These are phyloP conservation scores for Trematocara macrostoma DNA, from an alignment of 2,113 vertebrate genomes.

Conservation along the genomic window DNA sequence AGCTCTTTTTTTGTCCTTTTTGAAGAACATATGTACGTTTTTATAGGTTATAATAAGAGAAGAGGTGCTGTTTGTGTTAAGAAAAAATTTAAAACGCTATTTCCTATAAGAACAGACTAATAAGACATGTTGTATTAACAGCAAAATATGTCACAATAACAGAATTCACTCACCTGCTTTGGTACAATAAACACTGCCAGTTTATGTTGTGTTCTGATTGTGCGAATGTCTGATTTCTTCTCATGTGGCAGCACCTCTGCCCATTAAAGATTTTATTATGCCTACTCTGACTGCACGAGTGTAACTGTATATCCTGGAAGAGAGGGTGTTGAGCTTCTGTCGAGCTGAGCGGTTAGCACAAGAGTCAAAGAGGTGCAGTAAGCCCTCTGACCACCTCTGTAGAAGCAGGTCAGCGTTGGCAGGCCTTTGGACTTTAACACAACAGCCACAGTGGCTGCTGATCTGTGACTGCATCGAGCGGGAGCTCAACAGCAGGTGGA, in stretches of 20 bases:
- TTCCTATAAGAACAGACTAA: neutral
- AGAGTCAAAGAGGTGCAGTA: neutral
- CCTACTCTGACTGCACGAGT: neutral
- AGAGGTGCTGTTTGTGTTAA: neutral
- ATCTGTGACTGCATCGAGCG: constrained; percentile 17
- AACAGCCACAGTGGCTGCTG: constrained; percentile 3
- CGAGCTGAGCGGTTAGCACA: constrained; percentile 2
- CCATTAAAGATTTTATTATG: neutral
- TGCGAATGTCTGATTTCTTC: neutral
- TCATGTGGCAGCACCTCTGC: neutral
- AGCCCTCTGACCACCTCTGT: constrained; percentile 4
- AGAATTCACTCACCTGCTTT: neutral
- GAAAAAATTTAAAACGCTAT: neutral
- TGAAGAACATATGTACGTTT: neutral
- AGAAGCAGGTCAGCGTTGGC: constrained; percentile 18
- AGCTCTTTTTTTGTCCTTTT: neutral
- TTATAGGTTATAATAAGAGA: neutral
- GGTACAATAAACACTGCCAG: neutral
- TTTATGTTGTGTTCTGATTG: neutral
- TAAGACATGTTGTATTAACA: neutral
- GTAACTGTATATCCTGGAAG: neutral
- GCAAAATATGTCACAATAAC: neutral
- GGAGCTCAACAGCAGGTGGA: constrained; percentile 52
- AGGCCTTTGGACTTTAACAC: constrained; percentile 10
- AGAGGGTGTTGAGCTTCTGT: constrained; percentile 1